Evolutionary conservation across 2,113 vertebrate species (phyloP).

Genomic region (Tychaedon coryphoeus): DNA sequence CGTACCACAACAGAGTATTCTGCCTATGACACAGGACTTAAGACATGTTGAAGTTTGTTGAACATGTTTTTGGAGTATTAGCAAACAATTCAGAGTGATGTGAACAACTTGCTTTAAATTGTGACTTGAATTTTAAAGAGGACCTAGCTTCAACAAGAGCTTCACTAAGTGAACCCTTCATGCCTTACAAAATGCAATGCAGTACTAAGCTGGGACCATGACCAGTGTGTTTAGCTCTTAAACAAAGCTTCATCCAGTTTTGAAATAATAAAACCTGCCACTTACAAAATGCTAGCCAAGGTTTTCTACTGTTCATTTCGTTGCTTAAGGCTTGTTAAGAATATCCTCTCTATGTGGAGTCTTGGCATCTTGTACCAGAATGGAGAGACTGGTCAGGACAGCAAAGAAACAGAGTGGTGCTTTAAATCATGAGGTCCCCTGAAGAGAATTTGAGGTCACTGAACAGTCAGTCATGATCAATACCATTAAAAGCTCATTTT

Average conservation of each 20-base stretch:
- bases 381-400: slow-evolving; percentile 5
- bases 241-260: slow-evolving; percentile 30
- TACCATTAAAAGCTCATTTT: neutral
- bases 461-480: neutral
- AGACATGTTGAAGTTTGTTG: neutral
- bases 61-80: slow-evolving; percentile 18
- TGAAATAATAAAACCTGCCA: neutral
- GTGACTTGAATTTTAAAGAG: slow-evolving; percentile 10
- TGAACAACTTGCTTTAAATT: neutral
- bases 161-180: neutral
- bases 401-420: neutral
- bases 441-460: slow-evolving; percentile 42
- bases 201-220: neutral
- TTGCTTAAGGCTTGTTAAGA: slow-evolving; percentile 54
- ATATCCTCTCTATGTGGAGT: neutral
- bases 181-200: neutral
- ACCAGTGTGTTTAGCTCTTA: slow-evolving; percentile 12
- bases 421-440: slow-evolving; percentile 15
- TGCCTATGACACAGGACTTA: slow-evolving; percentile 7
- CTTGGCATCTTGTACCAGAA: slow-evolving; percentile 20
- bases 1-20: neutral
- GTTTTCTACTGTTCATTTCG: neutral
- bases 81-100: neutral
- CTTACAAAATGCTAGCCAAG: neutral
- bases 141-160: neutral